These are phyloP conservation scores for Leuciscus waleckii DNA, from an alignment of 2,797 vertebrate genomes.

Conservation along the genomic window DNA sequence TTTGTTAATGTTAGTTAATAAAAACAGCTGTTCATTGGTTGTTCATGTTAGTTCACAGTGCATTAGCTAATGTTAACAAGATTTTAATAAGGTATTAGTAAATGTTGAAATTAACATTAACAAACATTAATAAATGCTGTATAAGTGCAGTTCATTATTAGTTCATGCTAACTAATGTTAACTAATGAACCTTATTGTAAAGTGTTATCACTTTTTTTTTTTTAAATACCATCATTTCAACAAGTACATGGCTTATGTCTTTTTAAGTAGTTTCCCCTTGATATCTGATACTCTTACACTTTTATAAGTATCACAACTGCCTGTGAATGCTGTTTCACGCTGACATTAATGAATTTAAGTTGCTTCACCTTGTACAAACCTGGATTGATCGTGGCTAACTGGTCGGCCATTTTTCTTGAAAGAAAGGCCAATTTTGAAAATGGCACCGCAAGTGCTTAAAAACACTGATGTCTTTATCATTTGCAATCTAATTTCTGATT, in stretches of 20 bases:
- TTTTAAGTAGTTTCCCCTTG: not conserved
- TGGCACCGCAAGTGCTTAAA: constrained; percentile 22
- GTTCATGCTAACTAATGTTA: too few species aligned
- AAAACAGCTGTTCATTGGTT: too few species aligned
- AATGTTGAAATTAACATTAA: too few species aligned
- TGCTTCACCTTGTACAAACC: not conserved
- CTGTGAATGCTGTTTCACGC: not conserved
- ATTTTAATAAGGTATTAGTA: too few species aligned
- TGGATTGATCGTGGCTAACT: constrained; percentile 18
- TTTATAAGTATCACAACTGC: not conserved
- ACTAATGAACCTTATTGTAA: too few species aligned
- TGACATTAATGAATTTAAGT: not conserved
- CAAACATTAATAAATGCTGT: too few species aligned
- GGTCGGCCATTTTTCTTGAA: not conserved
- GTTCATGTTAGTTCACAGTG: too few species aligned
- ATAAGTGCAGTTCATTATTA: too few species aligned
- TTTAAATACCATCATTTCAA: too few species aligned
- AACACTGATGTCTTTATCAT: constrained; percentile 24
- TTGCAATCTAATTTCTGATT: constrained; percentile 8
- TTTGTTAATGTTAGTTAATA: too few species aligned
- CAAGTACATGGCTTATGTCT: not conserved
- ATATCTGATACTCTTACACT: not conserved
- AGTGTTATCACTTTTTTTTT: too few species aligned
- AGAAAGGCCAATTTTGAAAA: constrained; percentile 41
- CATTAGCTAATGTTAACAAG: too few species aligned